These are phyloP conservation scores for Protaetia brevitarsis DNA, from an alignment of 1,140 invertebrate species.

Conservation along the genomic window DNA sequence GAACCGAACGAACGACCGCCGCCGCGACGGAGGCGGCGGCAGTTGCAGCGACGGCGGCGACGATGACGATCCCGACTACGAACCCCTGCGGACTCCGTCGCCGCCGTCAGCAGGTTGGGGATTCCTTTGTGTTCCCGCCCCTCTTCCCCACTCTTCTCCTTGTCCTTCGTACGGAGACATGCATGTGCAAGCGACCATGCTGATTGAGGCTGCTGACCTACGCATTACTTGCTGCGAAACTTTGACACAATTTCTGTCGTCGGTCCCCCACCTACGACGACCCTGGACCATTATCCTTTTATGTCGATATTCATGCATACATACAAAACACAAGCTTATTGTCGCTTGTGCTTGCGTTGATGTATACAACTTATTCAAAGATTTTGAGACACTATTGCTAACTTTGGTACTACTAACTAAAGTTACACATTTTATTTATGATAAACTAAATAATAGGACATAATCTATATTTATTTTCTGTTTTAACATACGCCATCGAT, in stretches of 20 bases:
- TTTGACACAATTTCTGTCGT: slow-evolving; percentile 35
- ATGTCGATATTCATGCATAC: slow-evolving; percentile 14
- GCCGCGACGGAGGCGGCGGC: background rate
- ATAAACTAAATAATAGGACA: no score
- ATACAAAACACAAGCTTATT: background rate
- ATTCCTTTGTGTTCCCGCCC: background rate
- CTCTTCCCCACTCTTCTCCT: background rate
- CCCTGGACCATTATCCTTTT: slow-evolving; percentile 21
- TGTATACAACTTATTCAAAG: no score
- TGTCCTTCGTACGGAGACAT: background rate
- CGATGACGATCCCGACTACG: background rate
- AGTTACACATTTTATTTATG: no score
- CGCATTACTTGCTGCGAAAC: slow-evolving; percentile 34
- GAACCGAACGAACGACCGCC: background rate
- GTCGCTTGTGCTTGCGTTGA: no score
- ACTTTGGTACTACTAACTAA: no score
- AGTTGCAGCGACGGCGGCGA: background rate
- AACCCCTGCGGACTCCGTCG: background rate
- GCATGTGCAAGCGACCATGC: background rate
- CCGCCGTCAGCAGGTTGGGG: background rate
- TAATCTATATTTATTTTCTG: no score
- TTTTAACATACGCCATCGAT: no score
- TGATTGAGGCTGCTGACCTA: slow-evolving; percentile 33
- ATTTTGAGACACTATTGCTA: no score
- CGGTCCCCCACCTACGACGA: background rate